Base-by-base conservation (phyloP, 2,888 invertebrate genomes). In the Suillia variegata region DNA sequence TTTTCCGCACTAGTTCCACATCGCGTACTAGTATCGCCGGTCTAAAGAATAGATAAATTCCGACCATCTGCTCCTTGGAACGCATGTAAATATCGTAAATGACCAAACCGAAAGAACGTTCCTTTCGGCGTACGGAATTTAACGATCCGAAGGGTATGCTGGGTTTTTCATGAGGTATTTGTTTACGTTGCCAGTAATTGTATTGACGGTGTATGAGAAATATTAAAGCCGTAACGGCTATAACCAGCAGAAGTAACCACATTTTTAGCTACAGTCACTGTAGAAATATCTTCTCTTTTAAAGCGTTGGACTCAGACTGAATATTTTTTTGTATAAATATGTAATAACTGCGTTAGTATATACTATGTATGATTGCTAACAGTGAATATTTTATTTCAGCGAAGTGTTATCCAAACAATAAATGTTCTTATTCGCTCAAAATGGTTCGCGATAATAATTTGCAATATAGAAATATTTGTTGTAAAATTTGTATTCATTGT, bases 1-100 rank as follows among this genome's bases (percentile, higher is more conserved):
- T 83, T 54, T 84, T 81, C 65, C 87, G 87, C 1, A 86, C 85
- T 61, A 89, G 71, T 13, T 86, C 85, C 12, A 87, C 85, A 77
- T 89, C 88, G 58, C 88, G 82, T 6, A 89, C 80, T 24, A 88
- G 74, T 33, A 90, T 74, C n/a, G 85, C 85, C 2, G 87, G 88
- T 42, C 85, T 82, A 61, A 85, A 84, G 62, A 88, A 85, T 61
- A 87, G 84, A 71, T 88, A 89, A 71, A 89, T 80, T 0, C 89
- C 89, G 5, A 87, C 80, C 62, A 82, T 80, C 62, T 78, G 80
- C 1, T 66, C 59, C 4, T 53, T 65, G 18, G 70, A 69, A 50
- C 80, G 75, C 15, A 80, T 77, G 70, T 88, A 88, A 49, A 85
- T 82, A 66, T 87, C 85, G 61, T 83, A 83, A 61, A 87, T 85